Conservation (phyloP, 2,888 invertebrate genomes). For the Stegana nigrithorax region DNA sequence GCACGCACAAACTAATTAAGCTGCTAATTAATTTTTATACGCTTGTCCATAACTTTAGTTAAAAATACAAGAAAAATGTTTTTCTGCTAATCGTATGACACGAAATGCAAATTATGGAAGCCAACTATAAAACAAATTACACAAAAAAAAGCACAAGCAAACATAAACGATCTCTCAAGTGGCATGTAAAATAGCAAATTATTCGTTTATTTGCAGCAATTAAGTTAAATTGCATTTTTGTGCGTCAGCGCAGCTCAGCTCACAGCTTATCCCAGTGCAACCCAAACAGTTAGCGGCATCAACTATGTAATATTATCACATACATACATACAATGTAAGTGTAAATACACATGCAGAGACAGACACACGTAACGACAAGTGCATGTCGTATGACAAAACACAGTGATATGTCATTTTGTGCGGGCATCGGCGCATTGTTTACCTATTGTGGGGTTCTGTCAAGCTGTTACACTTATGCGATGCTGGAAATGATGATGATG, state of each 20-base stretch:
- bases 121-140: not conserved
- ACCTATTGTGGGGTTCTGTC: constrained; percentile 5
- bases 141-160: not conserved
- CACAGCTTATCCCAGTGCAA: not conserved
- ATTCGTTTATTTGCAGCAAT: constrained; percentile 49
- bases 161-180: constrained; percentile 31
- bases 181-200: constrained; percentile 44
- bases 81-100: no score
- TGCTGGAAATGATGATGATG: not conserved
- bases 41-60: no score
- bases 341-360: no score
- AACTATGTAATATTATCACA: no score
- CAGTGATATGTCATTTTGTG: constrained; percentile 4
- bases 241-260: constrained; percentile 12
- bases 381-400: not conserved
- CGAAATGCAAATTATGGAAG: no score
- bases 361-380: no score
- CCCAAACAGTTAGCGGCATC: no score
- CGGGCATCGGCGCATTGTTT: not conserved
- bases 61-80: no score
- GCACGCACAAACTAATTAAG: no score
- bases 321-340: no score
- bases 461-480: no score
- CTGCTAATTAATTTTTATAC: no score
- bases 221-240: constrained; percentile 47